Evolutionary conservation across 2,113 vertebrate species (phyloP).

Genomic region (Phalacrocorax brasilianus): DNA sequence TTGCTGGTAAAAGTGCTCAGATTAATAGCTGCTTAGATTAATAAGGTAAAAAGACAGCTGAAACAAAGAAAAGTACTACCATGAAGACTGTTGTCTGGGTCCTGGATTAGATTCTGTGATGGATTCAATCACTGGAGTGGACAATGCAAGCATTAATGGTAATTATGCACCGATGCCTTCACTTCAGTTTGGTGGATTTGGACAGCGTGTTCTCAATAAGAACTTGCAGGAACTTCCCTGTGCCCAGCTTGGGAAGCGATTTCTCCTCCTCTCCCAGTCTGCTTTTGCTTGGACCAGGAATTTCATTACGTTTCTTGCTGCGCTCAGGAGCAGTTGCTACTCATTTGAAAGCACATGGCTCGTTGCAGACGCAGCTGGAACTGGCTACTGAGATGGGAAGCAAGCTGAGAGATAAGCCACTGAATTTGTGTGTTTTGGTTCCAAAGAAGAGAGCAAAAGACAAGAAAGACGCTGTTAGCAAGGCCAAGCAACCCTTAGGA

Average conservation of each 20-base stretch:
- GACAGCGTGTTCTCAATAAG: background rate
- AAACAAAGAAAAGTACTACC: background rate
- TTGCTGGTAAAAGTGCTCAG: background rate
- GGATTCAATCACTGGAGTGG: background rate
- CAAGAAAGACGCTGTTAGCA: background rate
- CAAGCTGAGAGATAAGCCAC: slow-evolving; percentile 55
- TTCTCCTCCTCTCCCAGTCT: background rate
- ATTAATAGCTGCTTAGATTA: background rate
- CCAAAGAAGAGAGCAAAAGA: slow-evolving; percentile 47
- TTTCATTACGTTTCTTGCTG: background rate
- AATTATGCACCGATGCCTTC: background rate
- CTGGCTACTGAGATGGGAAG: slow-evolving; percentile 24
- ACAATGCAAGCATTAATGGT: background rate
- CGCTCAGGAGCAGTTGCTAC: background rate
- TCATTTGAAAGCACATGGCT: slow-evolving; percentile 6
- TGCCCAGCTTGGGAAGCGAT: background rate
- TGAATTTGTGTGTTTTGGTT: background rate
- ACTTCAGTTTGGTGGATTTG: background rate
- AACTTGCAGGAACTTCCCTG: background rate
- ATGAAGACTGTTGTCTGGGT: background rate
- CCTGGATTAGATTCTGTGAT: background rate
- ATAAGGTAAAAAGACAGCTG: background rate
- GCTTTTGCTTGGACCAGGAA: background rate
- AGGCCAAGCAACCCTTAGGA: slow-evolving; percentile 55
- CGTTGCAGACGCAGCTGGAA: slow-evolving; percentile 51